These are phyloP conservation scores for Ctenoplectra terminalis DNA, from an alignment of 1,140 invertebrate species.

Conservation along the genomic window DNA sequence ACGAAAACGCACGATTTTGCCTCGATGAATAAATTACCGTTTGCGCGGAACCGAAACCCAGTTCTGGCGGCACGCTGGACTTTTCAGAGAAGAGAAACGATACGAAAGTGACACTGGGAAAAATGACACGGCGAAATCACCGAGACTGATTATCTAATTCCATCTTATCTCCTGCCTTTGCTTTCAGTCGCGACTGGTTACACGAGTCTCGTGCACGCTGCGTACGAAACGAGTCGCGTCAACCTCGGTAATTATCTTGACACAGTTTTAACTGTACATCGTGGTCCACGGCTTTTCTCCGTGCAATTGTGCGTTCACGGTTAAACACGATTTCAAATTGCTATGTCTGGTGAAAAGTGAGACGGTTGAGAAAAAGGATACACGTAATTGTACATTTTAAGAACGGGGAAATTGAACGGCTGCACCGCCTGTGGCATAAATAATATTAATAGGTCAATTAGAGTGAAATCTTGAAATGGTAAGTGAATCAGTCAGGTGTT, in stretches of 20 bases:
- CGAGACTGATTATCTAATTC: conserved; percentile 61
- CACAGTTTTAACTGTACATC: conserved; percentile 46
- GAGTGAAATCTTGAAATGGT: background rate
- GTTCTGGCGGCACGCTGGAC: no score
- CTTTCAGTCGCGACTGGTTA: conserved; percentile 62
- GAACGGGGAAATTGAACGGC: background rate
- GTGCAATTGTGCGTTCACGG: background rate
- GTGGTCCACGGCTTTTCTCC: no score
- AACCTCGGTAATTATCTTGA: conserved; percentile 52
- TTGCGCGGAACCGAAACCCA: no score
- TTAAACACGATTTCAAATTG: conserved; percentile 13
- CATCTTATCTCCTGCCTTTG: conserved; percentile 55
- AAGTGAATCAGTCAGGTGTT: no score
- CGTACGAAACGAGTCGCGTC: conserved; percentile 33
- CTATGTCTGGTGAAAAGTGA: conserved; percentile 12
- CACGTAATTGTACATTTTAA: conserved; percentile 6
- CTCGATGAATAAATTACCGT: no score
- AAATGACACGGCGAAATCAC: no score
- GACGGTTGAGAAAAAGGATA: background rate
- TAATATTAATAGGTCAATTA: background rate
- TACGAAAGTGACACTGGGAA: no score
- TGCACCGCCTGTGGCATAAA: background rate
- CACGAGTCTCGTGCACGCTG: conserved; percentile 33
- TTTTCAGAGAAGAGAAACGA: no score
- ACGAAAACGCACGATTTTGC: no score